Base-by-base conservation (phyloP, 2,888 invertebrate genomes). In the Torymus texanus region DNA sequence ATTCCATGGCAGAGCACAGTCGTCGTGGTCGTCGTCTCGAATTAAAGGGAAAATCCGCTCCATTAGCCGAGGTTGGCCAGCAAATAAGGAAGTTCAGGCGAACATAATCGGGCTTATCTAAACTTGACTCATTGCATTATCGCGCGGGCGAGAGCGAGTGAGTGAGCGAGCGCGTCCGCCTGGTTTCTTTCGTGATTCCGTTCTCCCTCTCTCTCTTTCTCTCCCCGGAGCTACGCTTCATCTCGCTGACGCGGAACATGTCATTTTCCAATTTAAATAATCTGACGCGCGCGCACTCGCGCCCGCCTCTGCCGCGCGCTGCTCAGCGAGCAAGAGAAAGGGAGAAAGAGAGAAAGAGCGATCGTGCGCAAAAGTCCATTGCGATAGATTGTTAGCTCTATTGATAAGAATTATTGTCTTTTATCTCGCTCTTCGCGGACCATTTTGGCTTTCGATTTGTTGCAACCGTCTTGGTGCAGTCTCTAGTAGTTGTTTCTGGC, bases 231-330 rank as follows among this genome's bases (percentile, higher is more conserved):
- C 29, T 61, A 16, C 58, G 16, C 16, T 16, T 8, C 16, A 13
- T 71, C 18, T 18, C 16, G 29, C 61, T 77, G 62, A 66, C 72
- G 51, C 68, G 78, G 58, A 75, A 63, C 75, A 59, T 63, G 79
- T 75, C 72, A 75, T 79, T 75, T 79, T 79, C 75, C 79, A 79
- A 79, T 75, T 79, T 70, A 75, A 71, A 75, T 71, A 77, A 80
- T 81, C 70, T 65, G 75, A 75, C 74, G 78, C 77, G 66, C 75
- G 41, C 41, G 41, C 5, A 8, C 41, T 8, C 41, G 73, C 5
- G 41, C 41, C 41, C 41, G 73, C 76, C 67, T n/a, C 67, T 77
- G 56, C 66, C 59, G 18, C 59, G 18, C 68, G 41, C 41, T 41
- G 41, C 41, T 41, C 67, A 41, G 29, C 5, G 41, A 73, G 13